Base-by-base conservation (phyloP, 2,888 invertebrate genomes). In the Drosophila prostipennis region DNA sequence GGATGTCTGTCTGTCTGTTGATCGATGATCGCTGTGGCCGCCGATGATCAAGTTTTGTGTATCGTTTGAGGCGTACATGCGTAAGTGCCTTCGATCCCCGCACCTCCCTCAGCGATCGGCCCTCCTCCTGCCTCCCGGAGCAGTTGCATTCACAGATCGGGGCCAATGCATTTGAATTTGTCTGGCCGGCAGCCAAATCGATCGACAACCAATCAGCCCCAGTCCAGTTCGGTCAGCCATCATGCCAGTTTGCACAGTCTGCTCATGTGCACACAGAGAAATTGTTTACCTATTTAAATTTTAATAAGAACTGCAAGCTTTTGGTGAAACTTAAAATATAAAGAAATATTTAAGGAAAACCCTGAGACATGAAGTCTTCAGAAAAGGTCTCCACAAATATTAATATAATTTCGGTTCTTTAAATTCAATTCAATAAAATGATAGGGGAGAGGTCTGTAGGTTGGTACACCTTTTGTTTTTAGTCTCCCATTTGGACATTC, bases 141-240 rank as follows among this genome's bases (percentile, higher is more conserved):
- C 85, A 82, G 82, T 83, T 85, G 85, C 85, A 83, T 85, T 83
- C 72, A 80, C 83, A 83, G 80, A 83, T 84, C 76, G 74, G 58
- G 81, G 73, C 74, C 73, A 80, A 82, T 86, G 83, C 83, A 84
- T 84, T 86, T 86, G 85, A 83, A 83, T 83, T 83, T 80, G 76
- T 68, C 75, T 65, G 68, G 83, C 80, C 86, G 79, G 80, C 83
- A 83, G 86, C 86, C 82, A 82, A 85, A 82, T 65, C 78, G 76
- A 83, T 69, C 75, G 77, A 79, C 83, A 75, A 74, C 84, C 87
- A 80, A 79, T 83, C 84, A 76, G 79, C 76, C 80, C 65, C 60
- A 60, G 72, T 68, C 75, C 80, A 83, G 79, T 74, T 72, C 81
- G 63, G 67, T 48, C 59, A 49, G 59, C 73, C 63, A 56, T 70